These are phyloP conservation scores for Aricia artaxerxes DNA, from an alignment of 2,888 invertebrate genomes.

Conservation along the genomic window DNA sequence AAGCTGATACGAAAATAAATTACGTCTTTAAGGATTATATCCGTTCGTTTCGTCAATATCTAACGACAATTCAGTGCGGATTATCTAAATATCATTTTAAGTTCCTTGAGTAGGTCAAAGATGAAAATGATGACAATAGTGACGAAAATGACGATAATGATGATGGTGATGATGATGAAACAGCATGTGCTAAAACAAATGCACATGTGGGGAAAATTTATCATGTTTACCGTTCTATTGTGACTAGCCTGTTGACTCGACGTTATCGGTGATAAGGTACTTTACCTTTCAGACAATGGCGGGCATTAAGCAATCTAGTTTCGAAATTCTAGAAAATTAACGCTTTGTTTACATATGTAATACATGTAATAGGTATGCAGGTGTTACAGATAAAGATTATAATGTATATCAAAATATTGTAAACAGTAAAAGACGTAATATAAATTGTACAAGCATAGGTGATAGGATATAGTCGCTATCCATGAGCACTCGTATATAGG, in stretches of 20 bases:
- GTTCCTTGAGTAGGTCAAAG: too few species aligned
- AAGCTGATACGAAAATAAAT: too few species aligned
- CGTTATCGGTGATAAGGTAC: slow-evolving; percentile 47
- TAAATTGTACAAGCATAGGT: neutral
- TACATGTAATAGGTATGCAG: neutral
- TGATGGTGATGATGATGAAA: neutral
- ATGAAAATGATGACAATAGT: too few species aligned
- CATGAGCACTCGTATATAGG: neutral
- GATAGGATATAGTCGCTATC: neutral
- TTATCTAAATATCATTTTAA: too few species aligned
- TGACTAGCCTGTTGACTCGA: slow-evolving; percentile 52
- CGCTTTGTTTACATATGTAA: slow-evolving; percentile 5
- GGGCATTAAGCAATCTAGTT: slow-evolving; percentile 4
- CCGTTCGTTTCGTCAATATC: too few species aligned
- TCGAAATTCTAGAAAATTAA: slow-evolving; percentile 8
- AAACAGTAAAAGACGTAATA: neutral
- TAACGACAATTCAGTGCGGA: too few species aligned
- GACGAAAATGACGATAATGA: neutral
- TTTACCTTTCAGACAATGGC: slow-evolving; percentile 18
- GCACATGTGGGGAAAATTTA: slow-evolving; percentile 36
- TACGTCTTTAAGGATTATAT: too few species aligned
- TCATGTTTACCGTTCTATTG: slow-evolving; percentile 48
- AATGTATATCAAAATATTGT: neutral
- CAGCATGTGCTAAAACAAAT: slow-evolving; percentile 7
- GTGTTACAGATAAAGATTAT: neutral